These are phyloP conservation scores for Pseudoatta argentina DNA, from an alignment of 1,140 invertebrate species.

Conservation along the genomic window DNA sequence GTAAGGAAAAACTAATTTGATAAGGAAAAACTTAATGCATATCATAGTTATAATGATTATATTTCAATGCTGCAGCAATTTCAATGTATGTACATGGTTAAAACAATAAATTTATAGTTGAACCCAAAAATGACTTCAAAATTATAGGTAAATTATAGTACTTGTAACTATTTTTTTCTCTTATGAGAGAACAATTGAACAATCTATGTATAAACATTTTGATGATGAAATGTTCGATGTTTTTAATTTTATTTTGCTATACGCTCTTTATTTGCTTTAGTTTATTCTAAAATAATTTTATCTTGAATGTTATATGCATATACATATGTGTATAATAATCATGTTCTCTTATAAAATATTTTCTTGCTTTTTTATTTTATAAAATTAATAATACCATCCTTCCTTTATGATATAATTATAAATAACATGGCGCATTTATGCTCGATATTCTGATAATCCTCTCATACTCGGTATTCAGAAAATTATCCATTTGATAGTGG, in stretches of 20 bases:
- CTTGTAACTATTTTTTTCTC: no score
- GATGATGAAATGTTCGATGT: background rate
- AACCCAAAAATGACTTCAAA: no score
- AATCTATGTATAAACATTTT: background rate
- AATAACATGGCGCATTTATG: constrained; percentile 38
- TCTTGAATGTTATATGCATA: background rate
- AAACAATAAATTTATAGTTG: no score
- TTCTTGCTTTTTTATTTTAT: background rate
- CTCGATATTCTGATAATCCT: background rate
- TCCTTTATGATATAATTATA: background rate
- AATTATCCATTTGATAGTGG: constrained; percentile 24
- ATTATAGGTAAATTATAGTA: no score
- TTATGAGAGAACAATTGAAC: background rate
- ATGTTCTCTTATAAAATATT: background rate
- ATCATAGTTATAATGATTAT: no score
- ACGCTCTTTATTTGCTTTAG: background rate
- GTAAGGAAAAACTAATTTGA: no score
- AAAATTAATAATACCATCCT: background rate
- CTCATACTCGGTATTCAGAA: constrained; percentile 47
- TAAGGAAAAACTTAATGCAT: no score
- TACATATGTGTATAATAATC: background rate
- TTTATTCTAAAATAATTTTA: constrained; percentile 14
- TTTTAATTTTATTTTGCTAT: background rate
- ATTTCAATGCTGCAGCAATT: no score
- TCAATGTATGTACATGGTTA: no score